These are phyloP conservation scores for Ostrea denselamellosa DNA, from an alignment of 1,140 invertebrate species.

Conservation along the genomic window DNA sequence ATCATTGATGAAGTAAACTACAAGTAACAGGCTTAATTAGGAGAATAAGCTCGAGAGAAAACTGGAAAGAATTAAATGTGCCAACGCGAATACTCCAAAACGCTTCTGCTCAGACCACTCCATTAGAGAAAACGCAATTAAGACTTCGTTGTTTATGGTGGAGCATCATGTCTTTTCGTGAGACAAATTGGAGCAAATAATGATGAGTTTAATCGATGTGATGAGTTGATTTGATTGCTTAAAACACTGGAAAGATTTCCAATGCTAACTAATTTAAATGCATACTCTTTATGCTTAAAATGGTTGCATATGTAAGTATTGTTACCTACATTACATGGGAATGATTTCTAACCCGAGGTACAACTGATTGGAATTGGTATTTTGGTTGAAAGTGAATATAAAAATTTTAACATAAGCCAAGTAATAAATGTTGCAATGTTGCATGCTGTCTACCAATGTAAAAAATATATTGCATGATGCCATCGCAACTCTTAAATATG, in stretches of 20 bases:
- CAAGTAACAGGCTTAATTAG: slow-evolving; percentile 32
- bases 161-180: background rate
- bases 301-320: too few relatives aligned
- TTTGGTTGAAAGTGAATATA: too few relatives aligned
- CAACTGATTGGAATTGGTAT: too few relatives aligned
- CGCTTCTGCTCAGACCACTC: slow-evolving; percentile 14
- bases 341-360: too few relatives aligned
- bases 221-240: background rate
- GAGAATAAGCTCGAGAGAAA: slow-evolving; percentile 30
- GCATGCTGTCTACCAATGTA: too few relatives aligned
- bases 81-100: slow-evolving; percentile 7
- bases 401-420: too few relatives aligned
- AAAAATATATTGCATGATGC: too few relatives aligned
- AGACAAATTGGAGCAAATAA: background rate
- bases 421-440: too few relatives aligned
- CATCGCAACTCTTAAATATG: too few relatives aligned
- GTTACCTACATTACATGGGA: too few relatives aligned
- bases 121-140: slow-evolving; percentile 36
- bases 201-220: background rate
- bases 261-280: too few relatives aligned
- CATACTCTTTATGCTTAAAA: too few relatives aligned
- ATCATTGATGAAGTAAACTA: background rate
- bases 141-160: background rate
- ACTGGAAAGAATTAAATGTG: slow-evolving; percentile 20
- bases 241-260: background rate